These are phyloP conservation scores for Acanthurus leucopareius DNA, from an alignment of 2,797 vertebrate species.

Conservation along the genomic window DNA sequence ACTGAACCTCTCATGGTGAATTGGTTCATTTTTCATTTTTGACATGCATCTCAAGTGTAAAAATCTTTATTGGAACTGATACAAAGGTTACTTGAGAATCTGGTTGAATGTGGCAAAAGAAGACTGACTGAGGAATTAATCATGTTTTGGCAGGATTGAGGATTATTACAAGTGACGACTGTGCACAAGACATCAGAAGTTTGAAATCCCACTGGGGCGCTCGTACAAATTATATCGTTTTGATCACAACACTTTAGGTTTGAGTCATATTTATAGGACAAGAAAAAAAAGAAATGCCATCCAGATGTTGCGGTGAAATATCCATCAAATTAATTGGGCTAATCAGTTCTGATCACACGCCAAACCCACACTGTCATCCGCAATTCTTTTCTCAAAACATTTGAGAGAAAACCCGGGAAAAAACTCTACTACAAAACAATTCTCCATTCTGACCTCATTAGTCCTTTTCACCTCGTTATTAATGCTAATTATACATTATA, in stretches of 20 bases:
- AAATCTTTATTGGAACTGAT: constrained; percentile 2
- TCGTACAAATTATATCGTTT: constrained; percentile 48
- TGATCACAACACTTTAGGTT: constrained; percentile 32
- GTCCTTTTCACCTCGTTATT: neutral
- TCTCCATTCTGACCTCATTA: neutral
- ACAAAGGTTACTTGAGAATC: constrained; percentile 8
- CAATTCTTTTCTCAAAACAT: neutral
- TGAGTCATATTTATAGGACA: constrained; percentile 32
- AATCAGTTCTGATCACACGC: constrained; percentile 17
- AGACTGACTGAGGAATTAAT: constrained; percentile 29
- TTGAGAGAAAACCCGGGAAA: neutral
- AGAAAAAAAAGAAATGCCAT: constrained; percentile 6
- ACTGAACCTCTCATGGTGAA: neutral
- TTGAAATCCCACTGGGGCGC: constrained; percentile 42
- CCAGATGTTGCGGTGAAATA: constrained; percentile 29
- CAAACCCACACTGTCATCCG: constrained; percentile 20
- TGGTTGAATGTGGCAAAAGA: constrained; percentile 32
- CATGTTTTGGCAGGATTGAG: constrained; percentile 36
- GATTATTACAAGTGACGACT: constrained; percentile 20
- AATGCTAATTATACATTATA: neutral
- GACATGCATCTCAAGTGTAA: neutral
- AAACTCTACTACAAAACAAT: neutral
- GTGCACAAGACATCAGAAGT: constrained; percentile 22
- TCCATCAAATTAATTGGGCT: constrained; percentile 1
- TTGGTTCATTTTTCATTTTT: neutral